A percentile compares a stretch with the other conserved stretches of the same genome.
Evolutionary conservation across 2,113 vertebrate genomes (phyloP).

Genomic region (Willisornis vidua): DNA sequence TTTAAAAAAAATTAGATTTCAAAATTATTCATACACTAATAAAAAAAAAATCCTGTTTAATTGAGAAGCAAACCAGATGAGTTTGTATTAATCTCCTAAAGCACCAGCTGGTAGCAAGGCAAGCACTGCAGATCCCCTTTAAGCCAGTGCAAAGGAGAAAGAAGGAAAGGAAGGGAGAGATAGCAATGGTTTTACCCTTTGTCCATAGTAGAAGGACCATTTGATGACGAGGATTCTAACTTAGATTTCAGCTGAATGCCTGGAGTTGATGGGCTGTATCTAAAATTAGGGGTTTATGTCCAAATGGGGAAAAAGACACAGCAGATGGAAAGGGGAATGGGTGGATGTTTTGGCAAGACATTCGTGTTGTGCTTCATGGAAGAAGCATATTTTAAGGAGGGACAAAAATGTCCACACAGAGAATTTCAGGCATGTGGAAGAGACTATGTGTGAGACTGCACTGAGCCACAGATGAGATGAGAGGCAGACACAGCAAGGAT

Average conservation of each 20-base stretch:
- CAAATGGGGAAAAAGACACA: background rate
- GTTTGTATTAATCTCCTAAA: background rate
- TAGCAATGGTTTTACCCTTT: rapidly evolving
- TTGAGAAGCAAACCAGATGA: background rate
- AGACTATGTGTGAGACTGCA: background rate
- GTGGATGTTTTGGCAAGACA: background rate
- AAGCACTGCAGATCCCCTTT: background rate
- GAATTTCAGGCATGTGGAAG: conserved; percentile 5
- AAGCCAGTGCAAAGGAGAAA: background rate
- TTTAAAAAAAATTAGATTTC: background rate
- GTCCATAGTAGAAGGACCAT: background rate
- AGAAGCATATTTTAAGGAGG: conserved; percentile 14
- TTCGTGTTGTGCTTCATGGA: background rate
- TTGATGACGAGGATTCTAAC: background rate
- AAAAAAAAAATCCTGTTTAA: background rate
- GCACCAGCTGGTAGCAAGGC: background rate
- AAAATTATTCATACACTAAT: background rate
- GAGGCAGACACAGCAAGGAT: background rate
- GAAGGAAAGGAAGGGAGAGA: background rate
- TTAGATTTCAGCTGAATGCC: background rate
- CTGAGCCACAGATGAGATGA: background rate
- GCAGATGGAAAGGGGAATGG: background rate
- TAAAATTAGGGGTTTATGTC: conserved; percentile 8
- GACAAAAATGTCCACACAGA: background rate
- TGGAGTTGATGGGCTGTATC: background rate